These are phyloP conservation scores for Zaprionus tsacasi DNA, from an alignment of 1,140 invertebrate species.

Conservation along the genomic window DNA sequence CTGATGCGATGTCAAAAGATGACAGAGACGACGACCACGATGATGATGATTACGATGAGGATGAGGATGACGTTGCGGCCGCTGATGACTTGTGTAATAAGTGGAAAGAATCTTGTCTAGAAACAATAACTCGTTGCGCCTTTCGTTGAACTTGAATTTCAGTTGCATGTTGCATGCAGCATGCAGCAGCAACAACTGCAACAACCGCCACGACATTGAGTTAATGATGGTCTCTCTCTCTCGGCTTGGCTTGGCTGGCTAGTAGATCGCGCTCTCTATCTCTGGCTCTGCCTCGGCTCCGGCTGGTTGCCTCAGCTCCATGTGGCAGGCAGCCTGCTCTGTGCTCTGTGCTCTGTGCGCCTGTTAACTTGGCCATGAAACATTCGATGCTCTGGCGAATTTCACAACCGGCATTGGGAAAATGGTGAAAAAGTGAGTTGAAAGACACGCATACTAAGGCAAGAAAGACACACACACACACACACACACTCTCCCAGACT, in stretches of 20 bases:
- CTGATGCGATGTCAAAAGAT: conserved; percentile 75
- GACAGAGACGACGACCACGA: conserved; percentile 71
- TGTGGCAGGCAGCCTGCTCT: conserved; percentile 25
- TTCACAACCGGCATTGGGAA: conserved; percentile 72
- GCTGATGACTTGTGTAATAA: conserved; percentile 81
- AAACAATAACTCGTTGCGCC: conserved; percentile 75
- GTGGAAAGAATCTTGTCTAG: conserved; percentile 81
- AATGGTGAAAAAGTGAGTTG: conserved; percentile 75
- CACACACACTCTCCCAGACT: background rate
- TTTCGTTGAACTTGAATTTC: conserved; percentile 75
- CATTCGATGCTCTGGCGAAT: conserved; percentile 72
- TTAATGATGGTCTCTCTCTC: conserved; percentile 66
- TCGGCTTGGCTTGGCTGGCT: conserved; percentile 40
- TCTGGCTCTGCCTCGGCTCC: conserved; percentile 21
- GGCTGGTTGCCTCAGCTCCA: conserved; percentile 37
- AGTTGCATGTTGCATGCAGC: conserved; percentile 67
- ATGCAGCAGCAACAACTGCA: conserved; percentile 44
- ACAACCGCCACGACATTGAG: conserved; percentile 34
- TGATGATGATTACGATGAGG: conserved; percentile 44
- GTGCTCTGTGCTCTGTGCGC: conserved; percentile 53
- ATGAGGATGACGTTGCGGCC: conserved; percentile 39
- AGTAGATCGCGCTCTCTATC: conserved; percentile 56
- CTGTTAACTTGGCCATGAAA: conserved; percentile 82
- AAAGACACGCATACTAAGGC: conserved; percentile 24
- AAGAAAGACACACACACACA: background rate